Evolutionary conservation across 2,113 vertebrate species (phyloP), one percentile per base, ranked within the genome.

Genomic region (Odobenus rosmarus): DNA sequence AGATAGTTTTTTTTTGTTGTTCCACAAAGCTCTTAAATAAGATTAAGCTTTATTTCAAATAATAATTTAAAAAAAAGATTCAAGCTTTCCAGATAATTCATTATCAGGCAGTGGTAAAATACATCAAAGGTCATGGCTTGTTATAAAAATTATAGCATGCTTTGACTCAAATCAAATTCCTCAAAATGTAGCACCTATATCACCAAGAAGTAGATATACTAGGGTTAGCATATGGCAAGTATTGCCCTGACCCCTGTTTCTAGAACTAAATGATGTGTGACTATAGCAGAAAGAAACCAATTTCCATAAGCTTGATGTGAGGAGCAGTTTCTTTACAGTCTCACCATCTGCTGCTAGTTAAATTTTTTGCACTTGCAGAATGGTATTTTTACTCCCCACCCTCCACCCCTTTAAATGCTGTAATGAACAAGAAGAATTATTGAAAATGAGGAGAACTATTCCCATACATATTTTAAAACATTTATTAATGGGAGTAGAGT

Each of bases 271-370:
- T 72, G 74, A 59, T 59, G 62, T 85, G 94, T 87, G 87, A 74
- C 90, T 94, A 4, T 12, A 36, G 24, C 62, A 95, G 69, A 90
- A 93, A 95, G 74, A 90, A 88, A 69, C 88, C 69, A 79, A 57
- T 97, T 96, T 96, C 82, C 92, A 55, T 74, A 69, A 91, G 79
- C 76, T 87, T 91, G 84, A 74, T 74, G 74, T 13, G 79, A 96
- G 61, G 86, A 96, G 57, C 72, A 4, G 88, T 82, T 96, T 93
- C 96, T 96, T 85, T 71, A 89, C 39, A 88, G 61, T 80, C 88
- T 90, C 57, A 71, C 95, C 97, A 97, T 97, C 98, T 97, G 97
- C 90, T 97, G 88, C 93, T 84, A 84, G 84, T 90, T 94, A 89
- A 90, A 83, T 51, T 49, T 84, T 94, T 72, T 93, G 74, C 31